A percentile compares a stretch with the other conserved stretches of the same genome.
Conservation (phyloP, 2,113 vertebrate genomes). For the Hyperoodon ampullatus region DNA sequence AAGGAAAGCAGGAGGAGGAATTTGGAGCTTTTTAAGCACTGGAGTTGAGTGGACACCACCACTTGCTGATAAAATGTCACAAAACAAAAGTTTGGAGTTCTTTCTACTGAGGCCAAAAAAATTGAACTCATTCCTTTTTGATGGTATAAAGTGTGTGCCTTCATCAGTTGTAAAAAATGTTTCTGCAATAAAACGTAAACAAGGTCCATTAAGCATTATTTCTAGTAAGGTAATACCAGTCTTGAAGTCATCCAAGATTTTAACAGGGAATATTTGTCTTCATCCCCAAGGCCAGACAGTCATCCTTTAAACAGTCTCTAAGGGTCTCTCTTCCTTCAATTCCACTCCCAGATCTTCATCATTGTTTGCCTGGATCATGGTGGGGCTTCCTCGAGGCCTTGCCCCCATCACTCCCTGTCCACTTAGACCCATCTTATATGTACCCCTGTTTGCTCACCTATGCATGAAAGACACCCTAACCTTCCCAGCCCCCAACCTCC, state of each 20-base stretch:
- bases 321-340: background rate
- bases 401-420: accelerated
- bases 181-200: background rate
- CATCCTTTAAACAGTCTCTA: background rate
- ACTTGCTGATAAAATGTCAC: background rate
- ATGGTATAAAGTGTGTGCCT: background rate
- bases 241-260: background rate
- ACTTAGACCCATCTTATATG: background rate
- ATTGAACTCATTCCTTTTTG: background rate
- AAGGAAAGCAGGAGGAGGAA: background rate
- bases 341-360: accelerated
- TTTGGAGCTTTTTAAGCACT: background rate
- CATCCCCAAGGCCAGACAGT: background rate
- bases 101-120: background rate
- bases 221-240: background rate
- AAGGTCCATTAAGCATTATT: background rate
- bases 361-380: accelerated
- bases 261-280: background rate
- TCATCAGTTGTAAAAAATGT: background rate
- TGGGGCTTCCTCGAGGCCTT: accelerated
- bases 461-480: background rate
- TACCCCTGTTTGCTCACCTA: background rate
- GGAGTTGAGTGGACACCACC: background rate
- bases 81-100: background rate
- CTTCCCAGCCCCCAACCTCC: background rate